Evolutionary conservation across 2,797 vertebrate species (phyloP).

Genomic region (Aphelocoma californica): DNA sequence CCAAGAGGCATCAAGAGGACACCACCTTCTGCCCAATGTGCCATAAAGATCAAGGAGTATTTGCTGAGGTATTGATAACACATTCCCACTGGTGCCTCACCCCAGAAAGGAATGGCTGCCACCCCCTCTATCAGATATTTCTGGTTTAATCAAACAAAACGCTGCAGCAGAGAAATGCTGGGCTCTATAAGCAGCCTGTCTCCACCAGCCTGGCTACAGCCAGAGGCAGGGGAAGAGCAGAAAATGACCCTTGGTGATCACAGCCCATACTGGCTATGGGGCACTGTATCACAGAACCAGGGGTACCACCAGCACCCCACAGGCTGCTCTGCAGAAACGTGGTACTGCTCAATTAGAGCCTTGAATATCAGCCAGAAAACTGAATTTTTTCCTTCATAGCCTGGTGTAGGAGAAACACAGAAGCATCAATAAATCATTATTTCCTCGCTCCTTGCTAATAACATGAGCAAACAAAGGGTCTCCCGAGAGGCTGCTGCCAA

Average conservation of each 20-base stretch:
- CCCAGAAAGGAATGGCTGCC: not conserved
- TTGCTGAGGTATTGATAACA: not conserved
- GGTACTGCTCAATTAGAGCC: not conserved
- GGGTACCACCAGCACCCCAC: not conserved
- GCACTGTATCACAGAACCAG: not conserved
- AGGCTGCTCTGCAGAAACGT: not conserved
- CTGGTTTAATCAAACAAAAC: not conserved
- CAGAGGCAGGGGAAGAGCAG: not conserved
- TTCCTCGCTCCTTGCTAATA: slow-evolving; percentile 5
- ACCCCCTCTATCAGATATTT: not conserved
- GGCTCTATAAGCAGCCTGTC: not conserved
- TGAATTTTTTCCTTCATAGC: not conserved
- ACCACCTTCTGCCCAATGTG: not conserved
- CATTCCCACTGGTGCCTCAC: fast-evolving
- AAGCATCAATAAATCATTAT: slow-evolving; percentile 56
- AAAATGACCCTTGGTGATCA: not conserved
- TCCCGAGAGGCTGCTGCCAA: not conserved
- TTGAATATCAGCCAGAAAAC: not conserved
- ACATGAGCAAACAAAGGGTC: slow-evolving; percentile 17
- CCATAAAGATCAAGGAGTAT: not conserved
- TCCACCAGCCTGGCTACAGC: not conserved
- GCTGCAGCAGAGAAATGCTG: not conserved
- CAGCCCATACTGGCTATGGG: not conserved
- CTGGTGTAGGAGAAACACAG: not conserved
- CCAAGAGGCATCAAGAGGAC: not conserved